Base-by-base conservation (phyloP, 2,113 vertebrate genomes). In the Garra rufa region DNA sequence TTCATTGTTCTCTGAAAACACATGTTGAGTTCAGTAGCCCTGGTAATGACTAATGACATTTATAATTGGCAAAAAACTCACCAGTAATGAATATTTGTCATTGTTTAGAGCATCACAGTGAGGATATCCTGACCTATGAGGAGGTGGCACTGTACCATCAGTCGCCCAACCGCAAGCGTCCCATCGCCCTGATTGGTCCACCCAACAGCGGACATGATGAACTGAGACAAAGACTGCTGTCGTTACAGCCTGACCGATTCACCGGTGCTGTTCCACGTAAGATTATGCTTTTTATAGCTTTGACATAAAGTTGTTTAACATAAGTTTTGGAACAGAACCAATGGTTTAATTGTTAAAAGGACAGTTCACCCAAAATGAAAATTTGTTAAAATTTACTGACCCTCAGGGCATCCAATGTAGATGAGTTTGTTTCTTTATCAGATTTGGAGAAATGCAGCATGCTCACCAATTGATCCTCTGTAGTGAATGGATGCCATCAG, bases 121-220 rank as follows among this genome's bases (percentile, higher is more conserved):
- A 98, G 50, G 98, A 99, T 81, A 95, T 98, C 90, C 87, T 97
- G 93, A 99, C 97, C 71, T 99, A 99, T 0, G 97, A 99, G 88
- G 98, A 99, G 92, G 98, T 98, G 97, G 97, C 97, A 0, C 96
- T 99, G 26, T 99, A 98, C 90, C 97, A 98, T 88, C 98, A 99
- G 86, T 96, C 97, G 9, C 95, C 96, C 76, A 97, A 96, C 84
- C 94, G 96, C 74, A 99, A 98, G 78, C 94, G 97, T 19, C 97
- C 98, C 50, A 93, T 99, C 1, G 95, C 97, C 50, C 93, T 99
- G 86, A 96, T 99, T 0, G 97, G 97, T 13, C 97, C 97, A 0
- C 95, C 96, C 63, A 98, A 96, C 93, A 97, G 97, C 0, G 97
- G 98, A 2, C 97, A 98, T 21, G 96, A 96, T 6, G 97, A 98